Conservation (phyloP, 2,113 vertebrate genomes). For the Mesembrinibis cayennensis region DNA sequence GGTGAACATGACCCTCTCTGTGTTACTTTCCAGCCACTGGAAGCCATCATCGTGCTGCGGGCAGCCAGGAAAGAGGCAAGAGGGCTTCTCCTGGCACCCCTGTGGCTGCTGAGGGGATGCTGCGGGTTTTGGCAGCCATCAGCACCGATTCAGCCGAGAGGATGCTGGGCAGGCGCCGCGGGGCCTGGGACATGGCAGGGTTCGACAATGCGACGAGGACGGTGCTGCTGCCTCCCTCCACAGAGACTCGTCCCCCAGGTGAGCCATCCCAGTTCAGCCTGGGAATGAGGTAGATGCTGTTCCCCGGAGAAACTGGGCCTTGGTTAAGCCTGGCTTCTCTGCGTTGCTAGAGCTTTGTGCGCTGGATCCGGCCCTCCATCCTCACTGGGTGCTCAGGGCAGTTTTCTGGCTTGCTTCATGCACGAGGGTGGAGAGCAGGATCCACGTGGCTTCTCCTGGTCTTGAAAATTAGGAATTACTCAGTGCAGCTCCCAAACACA, state of each 20-base stretch:
- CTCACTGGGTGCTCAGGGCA: not conserved
- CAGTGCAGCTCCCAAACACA: not conserved
- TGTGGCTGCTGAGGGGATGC: constrained; percentile 56
- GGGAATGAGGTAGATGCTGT: not conserved
- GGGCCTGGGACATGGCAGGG: not conserved
- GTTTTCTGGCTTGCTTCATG: not conserved
- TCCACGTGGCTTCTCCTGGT: not conserved
- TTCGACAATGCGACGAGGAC: not conserved
- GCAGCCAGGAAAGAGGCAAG: not conserved
- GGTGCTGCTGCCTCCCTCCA: not conserved
- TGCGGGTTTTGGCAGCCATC: constrained; percentile 23
- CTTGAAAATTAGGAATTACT: not conserved
- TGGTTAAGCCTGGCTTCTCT: not conserved
- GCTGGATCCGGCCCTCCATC: not conserved
- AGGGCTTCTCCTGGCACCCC: constrained; percentile 56
- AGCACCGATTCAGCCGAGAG: fast-evolving
- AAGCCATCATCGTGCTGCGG: not conserved
- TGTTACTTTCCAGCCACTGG: constrained; percentile 9
- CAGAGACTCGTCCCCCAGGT: not conserved
- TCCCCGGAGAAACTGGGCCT: not conserved
- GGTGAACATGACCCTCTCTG: not conserved
- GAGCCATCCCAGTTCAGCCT: not conserved
- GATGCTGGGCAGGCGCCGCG: fast-evolving
- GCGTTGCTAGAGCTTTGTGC: not conserved
- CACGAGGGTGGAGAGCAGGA: not conserved